These are phyloP conservation scores for Campylorhamphus procurvoides DNA, from an alignment of 2,113 vertebrate species.

Conservation along the genomic window DNA sequence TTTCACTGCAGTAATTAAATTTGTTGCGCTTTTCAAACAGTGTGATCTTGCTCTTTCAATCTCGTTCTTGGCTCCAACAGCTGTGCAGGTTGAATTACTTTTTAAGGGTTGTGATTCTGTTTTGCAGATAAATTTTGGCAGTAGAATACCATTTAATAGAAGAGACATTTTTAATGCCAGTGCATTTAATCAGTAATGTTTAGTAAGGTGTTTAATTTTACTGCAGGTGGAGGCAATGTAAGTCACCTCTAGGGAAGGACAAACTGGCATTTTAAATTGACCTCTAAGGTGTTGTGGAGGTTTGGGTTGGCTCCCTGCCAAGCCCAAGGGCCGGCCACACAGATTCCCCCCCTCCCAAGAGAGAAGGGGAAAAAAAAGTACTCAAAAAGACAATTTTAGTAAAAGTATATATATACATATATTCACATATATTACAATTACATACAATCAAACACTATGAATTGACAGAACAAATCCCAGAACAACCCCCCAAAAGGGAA, in stretches of 20 bases:
- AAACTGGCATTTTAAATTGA: not conserved
- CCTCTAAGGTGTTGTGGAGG: not conserved
- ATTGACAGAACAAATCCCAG: no score
- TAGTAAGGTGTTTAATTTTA: not conserved
- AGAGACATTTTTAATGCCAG: not conserved
- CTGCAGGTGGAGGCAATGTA: not conserved
- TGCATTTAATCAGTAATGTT: not conserved
- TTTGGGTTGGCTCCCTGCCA: no score
- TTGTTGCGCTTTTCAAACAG: not conserved
- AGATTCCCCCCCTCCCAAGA: no score
- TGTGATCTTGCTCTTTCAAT: not conserved
- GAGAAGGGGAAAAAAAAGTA: no score
- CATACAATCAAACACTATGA: no score
- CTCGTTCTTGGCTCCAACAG: not conserved
- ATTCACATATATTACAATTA: no score
- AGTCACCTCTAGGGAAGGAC: not conserved
- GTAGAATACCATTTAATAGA: not conserved
- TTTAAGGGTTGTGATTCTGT: not conserved
- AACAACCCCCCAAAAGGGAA: no score
- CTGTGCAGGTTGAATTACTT: not conserved
- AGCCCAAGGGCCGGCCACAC: no score
- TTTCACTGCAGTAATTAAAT: not conserved
- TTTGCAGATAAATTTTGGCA: not conserved
- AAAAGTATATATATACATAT: no score
- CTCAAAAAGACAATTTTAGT: no score